phyloP scores from a whole-genome alignment of 2,797 vertebrate genomes.

The Percopsis omiscomaycus region DNA sequence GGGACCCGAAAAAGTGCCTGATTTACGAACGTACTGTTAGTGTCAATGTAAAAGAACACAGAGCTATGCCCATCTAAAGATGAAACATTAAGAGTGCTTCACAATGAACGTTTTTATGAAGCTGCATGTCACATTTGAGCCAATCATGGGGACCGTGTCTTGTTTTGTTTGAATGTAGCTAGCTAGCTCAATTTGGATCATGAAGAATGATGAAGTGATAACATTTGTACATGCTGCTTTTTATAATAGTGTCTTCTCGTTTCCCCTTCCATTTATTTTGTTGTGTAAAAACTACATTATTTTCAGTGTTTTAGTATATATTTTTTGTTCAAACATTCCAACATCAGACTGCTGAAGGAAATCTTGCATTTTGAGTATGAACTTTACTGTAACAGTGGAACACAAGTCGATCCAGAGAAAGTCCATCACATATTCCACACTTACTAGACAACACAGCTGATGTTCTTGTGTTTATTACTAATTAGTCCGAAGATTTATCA shows the following conservation, averaged over 20 bases:
- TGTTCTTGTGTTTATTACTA: conserved; percentile 2
- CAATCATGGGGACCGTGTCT: conserved; percentile 40
- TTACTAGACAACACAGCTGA: background rate
- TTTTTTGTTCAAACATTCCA: background rate
- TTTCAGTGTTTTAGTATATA: conserved; percentile 36
- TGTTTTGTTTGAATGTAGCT: conserved; percentile 48
- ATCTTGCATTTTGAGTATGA: conserved; percentile 4
- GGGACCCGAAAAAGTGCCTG: conserved; percentile 80
- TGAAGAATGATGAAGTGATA: conserved; percentile 15
- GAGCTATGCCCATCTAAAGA: conserved; percentile 42
- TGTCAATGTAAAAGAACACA: conserved; percentile 47
- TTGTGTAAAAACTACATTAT: conserved; percentile 24
- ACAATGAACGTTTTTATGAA: conserved; percentile 35
- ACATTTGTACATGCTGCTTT: conserved; percentile 72
- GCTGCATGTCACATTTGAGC: conserved; percentile 72
- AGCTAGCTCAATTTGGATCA: conserved; percentile 38
- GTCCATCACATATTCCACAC: too few species aligned
- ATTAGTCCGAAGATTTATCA: conserved; percentile 8
- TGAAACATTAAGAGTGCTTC: conserved; percentile 3
- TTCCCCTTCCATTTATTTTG: conserved; percentile 36
- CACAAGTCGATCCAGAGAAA: conserved; percentile 6
- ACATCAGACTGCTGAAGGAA: conserved; percentile 11
- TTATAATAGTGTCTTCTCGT: conserved; percentile 44
- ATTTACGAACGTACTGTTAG: conserved; percentile 70
- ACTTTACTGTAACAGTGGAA: conserved; percentile 34